Evolutionary conservation across 1,140 invertebrate genomes (phyloP).

Genomic region (Brachionus rotundiformis): DNA sequence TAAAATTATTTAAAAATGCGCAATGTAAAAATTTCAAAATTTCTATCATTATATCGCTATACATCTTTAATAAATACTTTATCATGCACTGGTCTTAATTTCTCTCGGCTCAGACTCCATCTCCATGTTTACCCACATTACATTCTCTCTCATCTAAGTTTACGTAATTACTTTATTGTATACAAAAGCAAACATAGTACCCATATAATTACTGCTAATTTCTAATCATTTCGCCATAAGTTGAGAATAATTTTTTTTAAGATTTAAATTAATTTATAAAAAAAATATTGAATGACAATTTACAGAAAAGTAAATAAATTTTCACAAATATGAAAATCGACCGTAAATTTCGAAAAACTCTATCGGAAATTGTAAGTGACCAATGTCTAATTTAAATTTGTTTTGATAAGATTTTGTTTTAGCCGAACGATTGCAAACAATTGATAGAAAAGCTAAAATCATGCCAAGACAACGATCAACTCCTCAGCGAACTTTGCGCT

Average conservation of each 20-base stretch:
- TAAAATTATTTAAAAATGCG: conserved; percentile 23
- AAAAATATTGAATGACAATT: conserved; percentile 14
- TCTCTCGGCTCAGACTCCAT: conserved; percentile 2
- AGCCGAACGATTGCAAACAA: conserved; percentile 78
- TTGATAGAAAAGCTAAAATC: conserved; percentile 77
- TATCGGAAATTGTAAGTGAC: conserved; percentile 77
- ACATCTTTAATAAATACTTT: neutral
- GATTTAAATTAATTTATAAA: neutral
- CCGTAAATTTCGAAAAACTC: conserved; percentile 81
- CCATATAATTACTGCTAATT: neutral
- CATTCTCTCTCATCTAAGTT: neutral
- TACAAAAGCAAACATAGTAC: neutral
- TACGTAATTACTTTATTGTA: neutral
- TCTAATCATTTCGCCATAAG: neutral
- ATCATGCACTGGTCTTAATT: conserved; percentile 15
- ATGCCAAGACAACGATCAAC: conserved; percentile 69
- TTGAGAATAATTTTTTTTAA: neutral
- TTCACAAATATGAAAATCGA: conserved; percentile 77
- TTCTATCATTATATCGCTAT: neutral
- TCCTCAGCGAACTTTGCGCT: conserved; percentile 73
- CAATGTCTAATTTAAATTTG: neutral
- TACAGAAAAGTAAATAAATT: neutral
- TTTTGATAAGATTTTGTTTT: conserved; percentile 28
- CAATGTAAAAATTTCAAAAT: conserved; percentile 27
- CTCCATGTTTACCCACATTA: neutral